Conservation (phyloP, 2,888 invertebrate genomes). For the Apotomis turbidana region DNA sequence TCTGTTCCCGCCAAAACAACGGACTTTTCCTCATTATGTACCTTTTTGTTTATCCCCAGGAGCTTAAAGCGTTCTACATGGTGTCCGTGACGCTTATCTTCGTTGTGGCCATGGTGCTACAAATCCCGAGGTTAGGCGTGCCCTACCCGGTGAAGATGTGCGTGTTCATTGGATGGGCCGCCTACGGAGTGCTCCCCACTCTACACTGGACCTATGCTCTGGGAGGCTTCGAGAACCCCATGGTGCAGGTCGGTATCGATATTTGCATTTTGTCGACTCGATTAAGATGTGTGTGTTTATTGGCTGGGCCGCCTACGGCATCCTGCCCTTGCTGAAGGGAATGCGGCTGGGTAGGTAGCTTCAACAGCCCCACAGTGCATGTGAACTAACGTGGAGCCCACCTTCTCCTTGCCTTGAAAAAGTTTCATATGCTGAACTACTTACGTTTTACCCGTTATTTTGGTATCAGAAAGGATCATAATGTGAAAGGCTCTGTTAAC, state of each 20-base stretch:
- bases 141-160: slow-evolving; percentile 89
- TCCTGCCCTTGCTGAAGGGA: slow-evolving; percentile 96
- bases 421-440: too few relatives aligned
- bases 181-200: slow-evolving; percentile 95
- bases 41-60: slow-evolving; percentile 71
- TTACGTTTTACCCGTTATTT: too few relatives aligned
- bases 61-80: slow-evolving; percentile 91
- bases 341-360: slow-evolving; percentile 95
- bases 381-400: slow-evolving; percentile 65
- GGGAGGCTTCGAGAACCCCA: slow-evolving; percentile 93
- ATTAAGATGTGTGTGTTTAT: slow-evolving; percentile 92
- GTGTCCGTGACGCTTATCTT: slow-evolving; percentile 92
- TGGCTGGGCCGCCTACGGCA: slow-evolving; percentile 94
- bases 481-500: too few relatives aligned
- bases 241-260: slow-evolving; percentile 87
- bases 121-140: slow-evolving; percentile 89
- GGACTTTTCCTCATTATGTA: too few relatives aligned
- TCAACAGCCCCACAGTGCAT: slow-evolving; percentile 92
- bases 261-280: slow-evolving; percentile 64
- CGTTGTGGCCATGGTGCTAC: slow-evolving; percentile 90
- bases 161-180: slow-evolving; percentile 93
- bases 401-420: too few relatives aligned
- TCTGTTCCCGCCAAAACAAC: too few relatives aligned
- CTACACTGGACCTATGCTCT: slow-evolving; percentile 95
- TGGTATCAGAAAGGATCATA: too few relatives aligned